Percentiles rank a stretch among this genome's conserved stretches.
Conservation (phyloP, 2,113 vertebrate species). For the Eurypyga helias region DNA sequence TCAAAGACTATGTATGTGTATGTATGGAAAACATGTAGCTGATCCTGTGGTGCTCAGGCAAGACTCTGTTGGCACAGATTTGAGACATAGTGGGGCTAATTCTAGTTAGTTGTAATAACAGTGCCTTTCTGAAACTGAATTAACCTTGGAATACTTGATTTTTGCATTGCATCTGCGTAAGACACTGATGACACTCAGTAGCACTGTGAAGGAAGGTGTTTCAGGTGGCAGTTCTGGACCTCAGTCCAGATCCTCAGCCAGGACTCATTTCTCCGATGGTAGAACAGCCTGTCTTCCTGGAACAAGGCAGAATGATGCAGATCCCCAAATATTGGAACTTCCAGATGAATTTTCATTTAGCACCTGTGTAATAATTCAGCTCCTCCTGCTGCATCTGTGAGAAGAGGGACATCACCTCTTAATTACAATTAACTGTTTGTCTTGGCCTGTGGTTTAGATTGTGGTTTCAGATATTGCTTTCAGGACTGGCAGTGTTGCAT, state of each 20-base stretch:
- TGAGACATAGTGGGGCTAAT: not conserved
- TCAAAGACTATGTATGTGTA: no score
- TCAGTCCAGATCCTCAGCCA: not conserved
- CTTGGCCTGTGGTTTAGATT: not conserved
- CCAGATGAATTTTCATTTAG: not conserved
- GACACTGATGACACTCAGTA: not conserved
- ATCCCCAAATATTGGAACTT: not conserved
- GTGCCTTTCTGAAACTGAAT: not conserved
- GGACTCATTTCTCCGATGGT: not conserved
- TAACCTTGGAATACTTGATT: not conserved
- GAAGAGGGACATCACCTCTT: not conserved
- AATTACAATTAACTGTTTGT: not conserved
- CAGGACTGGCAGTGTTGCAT: not conserved
- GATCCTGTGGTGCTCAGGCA: not conserved
- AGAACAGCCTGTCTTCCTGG: not conserved
- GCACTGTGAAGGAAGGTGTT: not conserved
- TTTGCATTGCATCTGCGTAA: not conserved
- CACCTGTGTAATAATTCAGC: not conserved
- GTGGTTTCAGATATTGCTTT: not conserved
- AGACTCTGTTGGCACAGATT: not conserved
- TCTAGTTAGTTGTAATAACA: not conserved
- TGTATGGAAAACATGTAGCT: not conserved
- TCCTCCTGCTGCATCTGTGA: not conserved
- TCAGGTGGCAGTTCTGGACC: not conserved
- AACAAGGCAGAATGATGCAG: not conserved